These are phyloP conservation scores for Branchellion lobata DNA, from an alignment of 2,888 invertebrate genomes.

Conservation along the genomic window DNA sequence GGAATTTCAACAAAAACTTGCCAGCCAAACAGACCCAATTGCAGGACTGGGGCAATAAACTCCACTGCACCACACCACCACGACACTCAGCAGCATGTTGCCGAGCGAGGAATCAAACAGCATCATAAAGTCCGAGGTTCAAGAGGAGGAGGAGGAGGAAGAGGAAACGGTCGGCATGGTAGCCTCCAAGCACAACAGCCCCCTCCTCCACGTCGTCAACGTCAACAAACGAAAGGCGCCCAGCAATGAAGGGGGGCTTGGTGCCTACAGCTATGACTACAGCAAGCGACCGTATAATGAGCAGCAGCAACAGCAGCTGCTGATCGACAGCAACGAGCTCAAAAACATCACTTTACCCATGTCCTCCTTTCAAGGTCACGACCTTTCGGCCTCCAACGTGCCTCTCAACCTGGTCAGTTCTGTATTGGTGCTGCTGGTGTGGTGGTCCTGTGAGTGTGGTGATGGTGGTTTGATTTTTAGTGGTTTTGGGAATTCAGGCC, in stretches of 20 bases:
- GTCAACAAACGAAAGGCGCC: no score
- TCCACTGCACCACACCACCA: no score
- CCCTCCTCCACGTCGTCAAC: no score
- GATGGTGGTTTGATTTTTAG: no score
- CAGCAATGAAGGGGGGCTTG: background rate
- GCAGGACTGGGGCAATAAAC: background rate
- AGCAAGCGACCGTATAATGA: background rate
- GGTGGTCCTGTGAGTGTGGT: no score
- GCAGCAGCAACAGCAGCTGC: background rate
- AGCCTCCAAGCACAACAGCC: no score
- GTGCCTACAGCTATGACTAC: background rate
- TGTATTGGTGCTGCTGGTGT: background rate
- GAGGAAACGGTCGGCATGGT: background rate
- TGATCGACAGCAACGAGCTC: background rate
- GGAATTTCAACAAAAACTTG: no score
- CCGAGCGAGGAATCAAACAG: background rate
- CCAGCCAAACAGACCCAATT: background rate
- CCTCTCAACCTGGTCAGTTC: slow-evolving; percentile 6
- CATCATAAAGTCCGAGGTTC: background rate
- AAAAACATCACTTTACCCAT: background rate
- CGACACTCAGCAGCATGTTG: no score
- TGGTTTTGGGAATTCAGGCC: no score
- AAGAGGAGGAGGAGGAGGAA: background rate
- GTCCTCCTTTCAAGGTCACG: no score
- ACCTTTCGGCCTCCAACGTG: background rate